A percentile compares a stretch with the other conserved stretches of the same genome.
These are phyloP conservation scores for Apoda limacodes DNA, from an alignment of 2,888 invertebrate genomes.

Conservation along the genomic window DNA sequence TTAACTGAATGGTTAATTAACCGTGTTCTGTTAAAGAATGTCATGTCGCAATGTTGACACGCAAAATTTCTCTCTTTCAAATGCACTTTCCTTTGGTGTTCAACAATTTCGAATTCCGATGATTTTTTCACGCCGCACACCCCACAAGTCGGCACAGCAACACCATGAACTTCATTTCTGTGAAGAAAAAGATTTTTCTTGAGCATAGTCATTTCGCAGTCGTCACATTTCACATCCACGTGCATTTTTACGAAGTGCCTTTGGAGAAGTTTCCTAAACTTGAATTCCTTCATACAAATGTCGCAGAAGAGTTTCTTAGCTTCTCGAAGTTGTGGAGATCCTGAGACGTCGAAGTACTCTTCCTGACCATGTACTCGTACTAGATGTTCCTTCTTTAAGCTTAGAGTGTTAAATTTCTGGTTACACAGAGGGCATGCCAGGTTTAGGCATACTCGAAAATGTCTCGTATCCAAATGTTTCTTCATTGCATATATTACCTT, in stretches of 20 bases:
- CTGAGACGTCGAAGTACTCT: too few relatives aligned
- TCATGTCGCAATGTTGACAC: conserved; percentile 45
- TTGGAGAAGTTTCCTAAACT: not conserved
- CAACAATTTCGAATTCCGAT: not conserved
- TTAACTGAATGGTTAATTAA: conserved; percentile 49
- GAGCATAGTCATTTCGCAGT: conserved; percentile 3
- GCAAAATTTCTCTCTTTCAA: conserved; percentile 24
- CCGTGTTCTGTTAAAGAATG: conserved; percentile 35
- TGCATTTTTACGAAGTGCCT: not conserved
- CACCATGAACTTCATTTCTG: conserved; percentile 1
- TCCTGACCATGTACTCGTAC: too few relatives aligned
- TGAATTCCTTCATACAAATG: not conserved
- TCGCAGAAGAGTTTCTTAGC: not conserved
- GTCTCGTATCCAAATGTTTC: too few relatives aligned
- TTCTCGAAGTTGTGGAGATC: too few relatives aligned
- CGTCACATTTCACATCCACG: conserved; percentile 1
- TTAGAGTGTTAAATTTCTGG: too few relatives aligned
- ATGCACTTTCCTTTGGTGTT: conserved; percentile 8
- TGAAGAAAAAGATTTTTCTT: conserved; percentile 9
- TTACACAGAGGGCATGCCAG: too few relatives aligned
- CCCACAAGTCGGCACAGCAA: conserved; percentile 4
- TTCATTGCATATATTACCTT: too few relatives aligned
- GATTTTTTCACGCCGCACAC: conserved; percentile 4
- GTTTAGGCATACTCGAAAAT: too few relatives aligned
- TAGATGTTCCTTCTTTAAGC: too few relatives aligned